phyloP scores from a whole-genome alignment of 2,113 vertebrate species.

The Plectropomus leopardus region DNA sequence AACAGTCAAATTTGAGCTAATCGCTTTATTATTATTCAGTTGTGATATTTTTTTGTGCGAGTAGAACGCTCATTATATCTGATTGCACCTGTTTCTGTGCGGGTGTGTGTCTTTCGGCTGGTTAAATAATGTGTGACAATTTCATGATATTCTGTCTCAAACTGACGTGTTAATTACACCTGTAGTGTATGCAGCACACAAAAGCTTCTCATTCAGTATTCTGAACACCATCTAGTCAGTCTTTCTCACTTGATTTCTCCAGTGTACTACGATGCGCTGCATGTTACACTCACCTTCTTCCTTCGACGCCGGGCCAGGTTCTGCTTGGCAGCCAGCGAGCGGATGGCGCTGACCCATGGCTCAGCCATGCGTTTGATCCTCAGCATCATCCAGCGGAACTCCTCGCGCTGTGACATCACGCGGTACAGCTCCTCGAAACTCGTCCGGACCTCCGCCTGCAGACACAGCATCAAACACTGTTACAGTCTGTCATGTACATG shows the following conservation, averaged over 20 bases:
- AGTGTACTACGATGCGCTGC: background rate
- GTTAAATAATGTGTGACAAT: background rate
- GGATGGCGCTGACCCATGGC: conserved; percentile 94
- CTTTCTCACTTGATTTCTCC: background rate
- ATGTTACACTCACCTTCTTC: conserved; percentile 89
- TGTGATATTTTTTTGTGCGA: background rate
- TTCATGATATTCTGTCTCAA: background rate
- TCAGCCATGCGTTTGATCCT: conserved; percentile 96
- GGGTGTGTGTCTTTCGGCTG: too few relatives aligned
- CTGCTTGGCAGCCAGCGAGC: conserved; percentile 93
- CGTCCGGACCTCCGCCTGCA: conserved; percentile 92
- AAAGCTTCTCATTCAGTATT: background rate
- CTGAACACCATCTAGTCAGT: background rate
- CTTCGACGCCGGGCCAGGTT: conserved; percentile 91
- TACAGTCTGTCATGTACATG: background rate
- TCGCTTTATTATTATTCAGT: background rate
- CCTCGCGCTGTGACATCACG: conserved; percentile 95
- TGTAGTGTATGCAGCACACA: background rate
- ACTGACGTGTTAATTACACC: background rate
- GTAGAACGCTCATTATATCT: background rate
- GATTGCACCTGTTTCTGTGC: background rate
- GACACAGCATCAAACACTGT: too few relatives aligned
- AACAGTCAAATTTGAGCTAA: background rate
- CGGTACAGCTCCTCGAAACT: conserved; percentile 94
- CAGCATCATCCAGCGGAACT: conserved; percentile 98